Base-by-base conservation (phyloP, 1,140 invertebrate species). In the Gryllus bimaculatus region DNA sequence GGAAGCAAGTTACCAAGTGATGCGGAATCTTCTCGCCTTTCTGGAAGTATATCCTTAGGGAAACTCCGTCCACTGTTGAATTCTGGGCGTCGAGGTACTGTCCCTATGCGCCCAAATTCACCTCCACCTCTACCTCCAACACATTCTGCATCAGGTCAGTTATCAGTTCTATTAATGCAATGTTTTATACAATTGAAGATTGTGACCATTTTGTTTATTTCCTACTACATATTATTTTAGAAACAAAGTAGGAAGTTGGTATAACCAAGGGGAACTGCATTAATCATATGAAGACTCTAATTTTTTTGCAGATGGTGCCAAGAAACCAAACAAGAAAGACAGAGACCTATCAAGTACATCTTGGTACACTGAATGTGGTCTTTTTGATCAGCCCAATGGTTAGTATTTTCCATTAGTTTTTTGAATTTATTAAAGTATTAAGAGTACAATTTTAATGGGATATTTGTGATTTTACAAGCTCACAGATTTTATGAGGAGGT, bases 321-420 rank as follows among this genome's bases (percentile, higher is more conserved):
- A 77, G 21, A 76, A 48, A 39, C 47, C 47, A 20, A 47, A 74
- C 13, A 76, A 77, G 47, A 20, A 77, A 26, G 73, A 79, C 10
- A 76, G 76, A 47, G 49, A 39, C 18, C 18, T 73, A 48, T 10
- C 73, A 7, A 54, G 26, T 47, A 79, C 77, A 8, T 78, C 80
- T 0, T 80, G 80, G 80, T 80, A 80, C 48, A 77, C 80, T 13
- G 80, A 80, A 48, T 78, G 80, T 73, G 80, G 80, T n/a, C 66
- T 80, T n/a, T 80, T 80, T 49, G 80, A 80, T 7, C 47, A 73
- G 10, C 39, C 74, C 8, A 66, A 10, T 66, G 54, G 54, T 66
- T 13, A 13, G 54, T 66, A 66, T 13, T 13, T 66, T 66, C 54
- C 54, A 66, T 66, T 10, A 66, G 0, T 39, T 39, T 39, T 39